Evolutionary conservation across 2,888 invertebrate species (phyloP).

Genomic region (Disparrhopalites patrizii): DNA sequence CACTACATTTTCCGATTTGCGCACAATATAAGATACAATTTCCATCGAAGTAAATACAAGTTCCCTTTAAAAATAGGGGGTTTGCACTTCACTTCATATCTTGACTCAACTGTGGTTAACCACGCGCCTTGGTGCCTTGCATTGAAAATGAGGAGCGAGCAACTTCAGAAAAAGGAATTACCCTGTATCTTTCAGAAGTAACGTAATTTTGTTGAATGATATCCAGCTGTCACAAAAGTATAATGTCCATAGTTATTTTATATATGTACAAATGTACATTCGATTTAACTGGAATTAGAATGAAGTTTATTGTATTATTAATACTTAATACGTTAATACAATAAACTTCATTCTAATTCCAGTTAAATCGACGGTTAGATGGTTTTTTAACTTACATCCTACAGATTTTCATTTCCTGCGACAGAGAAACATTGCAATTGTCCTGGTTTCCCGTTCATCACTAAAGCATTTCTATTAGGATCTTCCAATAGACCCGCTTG

Average conservation of each 20-base stretch:
- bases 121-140: constrained; percentile 63
- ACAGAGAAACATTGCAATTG: constrained; percentile 71
- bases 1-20: no score
- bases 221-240: constrained; percentile 61
- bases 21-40: no score
- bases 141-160: constrained; percentile 63
- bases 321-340: no score
- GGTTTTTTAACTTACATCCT: constrained; percentile 67
- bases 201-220: constrained; percentile 67
- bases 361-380: neutral
- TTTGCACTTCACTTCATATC: no score
- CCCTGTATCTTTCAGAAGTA: constrained; percentile 60
- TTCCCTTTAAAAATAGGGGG: no score
- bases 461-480: constrained; percentile 62
- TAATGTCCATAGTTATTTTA: no score
- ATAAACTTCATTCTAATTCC: neutral
- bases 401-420: constrained; percentile 62
- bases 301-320: no score
- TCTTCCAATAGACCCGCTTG: constrained; percentile 57
- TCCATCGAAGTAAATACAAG: no score
- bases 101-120: constrained; percentile 63
- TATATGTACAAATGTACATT: no score
- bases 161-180: constrained; percentile 64
- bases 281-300: neutral
- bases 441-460: constrained; percentile 68